Evolutionary conservation across 2,113 vertebrate species (phyloP), one percentile per base, ranked within the genome.

Genomic region (Chaenocephalus aceratus): DNA sequence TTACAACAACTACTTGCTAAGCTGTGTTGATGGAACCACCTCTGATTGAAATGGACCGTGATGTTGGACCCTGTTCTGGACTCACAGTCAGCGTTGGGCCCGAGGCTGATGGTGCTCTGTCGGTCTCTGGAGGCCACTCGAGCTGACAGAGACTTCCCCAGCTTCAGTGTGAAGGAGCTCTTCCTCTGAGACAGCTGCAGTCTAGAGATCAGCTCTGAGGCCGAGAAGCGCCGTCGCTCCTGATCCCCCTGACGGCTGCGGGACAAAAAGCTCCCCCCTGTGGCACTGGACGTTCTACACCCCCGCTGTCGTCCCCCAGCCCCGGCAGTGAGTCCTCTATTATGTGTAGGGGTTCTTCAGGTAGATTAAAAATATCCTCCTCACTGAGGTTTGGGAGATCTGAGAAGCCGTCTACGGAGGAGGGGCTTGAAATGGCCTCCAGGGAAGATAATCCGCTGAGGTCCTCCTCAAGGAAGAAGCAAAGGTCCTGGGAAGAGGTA

Each of bases 151-250:
- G 95, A 96, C 74, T 97, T 96, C 34, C 96, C 96, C 72, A 97
- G 89, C 75, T 96, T 96, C 75, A 97, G 78, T 10, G 96, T 95
- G 83, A 96, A 96, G 34, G 95, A 96, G 88, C 88, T 95, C 83
- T 95, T 95, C 71, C 93, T 95, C 68, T 96, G 96, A 5, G 95
- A 95, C 18, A 96, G 94, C 88, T 97, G 96, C n/a, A 97, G 93
- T 58, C 96, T 93, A 4, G 95, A 96, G 87, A 97, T 96, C 26
- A 97, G 94, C 66, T 97, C 96, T 0, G 96, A 97, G 12, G 96
- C 97, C 0, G 97, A 97, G 94, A 97, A 97, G n/a, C 96, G 95
- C 66, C 97, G 90, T 10, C 96, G 93, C 80, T 97, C 96, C 0
- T 95, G 94, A 46, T 96, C 96, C 1, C 62, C 77, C 12, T 86